Conservation (phyloP, 2,888 invertebrate species). For the Leuctra nigra region DNA sequence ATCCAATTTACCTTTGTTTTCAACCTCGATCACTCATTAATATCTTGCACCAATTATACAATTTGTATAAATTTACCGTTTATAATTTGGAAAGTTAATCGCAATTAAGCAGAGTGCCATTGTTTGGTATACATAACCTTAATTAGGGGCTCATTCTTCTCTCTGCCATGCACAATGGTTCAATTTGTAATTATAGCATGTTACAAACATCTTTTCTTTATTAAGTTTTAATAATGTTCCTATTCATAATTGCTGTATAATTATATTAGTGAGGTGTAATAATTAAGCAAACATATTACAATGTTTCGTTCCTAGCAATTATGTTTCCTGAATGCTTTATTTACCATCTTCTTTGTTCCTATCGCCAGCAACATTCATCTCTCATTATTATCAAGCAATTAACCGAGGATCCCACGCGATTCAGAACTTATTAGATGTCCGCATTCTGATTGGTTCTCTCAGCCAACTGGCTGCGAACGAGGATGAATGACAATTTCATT, state of each 20-base stretch:
- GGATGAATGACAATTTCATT: too few relatives aligned
- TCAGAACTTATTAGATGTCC: too few relatives aligned
- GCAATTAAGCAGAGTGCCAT: not conserved
- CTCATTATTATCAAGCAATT: too few relatives aligned
- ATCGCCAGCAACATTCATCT: too few relatives aligned
- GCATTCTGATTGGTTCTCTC: too few relatives aligned
- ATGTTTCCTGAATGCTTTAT: constrained; percentile 1
- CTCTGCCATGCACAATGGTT: constrained; percentile 5
- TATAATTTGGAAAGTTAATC: constrained; percentile 8
- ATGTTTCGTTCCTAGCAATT: constrained; percentile 7
- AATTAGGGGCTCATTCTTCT: constrained; percentile 6
- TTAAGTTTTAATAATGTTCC: constrained; percentile 18
- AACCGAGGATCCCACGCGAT: too few relatives aligned
- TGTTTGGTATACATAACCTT: not conserved
- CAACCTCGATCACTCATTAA: not conserved
- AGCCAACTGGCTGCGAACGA: too few relatives aligned
- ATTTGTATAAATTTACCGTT: constrained; percentile 10
- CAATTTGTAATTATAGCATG: constrained; percentile 11
- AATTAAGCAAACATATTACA: constrained; percentile 18
- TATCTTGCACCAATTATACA: not conserved
- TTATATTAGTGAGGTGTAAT: constrained; percentile 18
- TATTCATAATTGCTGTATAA: constrained; percentile 18
- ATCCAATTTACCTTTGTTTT: too few relatives aligned
- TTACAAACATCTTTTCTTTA: constrained; percentile 12
- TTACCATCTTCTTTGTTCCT: constrained; percentile 13